Percentiles rank a stretch among this genome's conserved stretches.
phyloP scores from a whole-genome alignment of 2,113 vertebrate species.

The Sinocyclocheilus anophthalmus region DNA sequence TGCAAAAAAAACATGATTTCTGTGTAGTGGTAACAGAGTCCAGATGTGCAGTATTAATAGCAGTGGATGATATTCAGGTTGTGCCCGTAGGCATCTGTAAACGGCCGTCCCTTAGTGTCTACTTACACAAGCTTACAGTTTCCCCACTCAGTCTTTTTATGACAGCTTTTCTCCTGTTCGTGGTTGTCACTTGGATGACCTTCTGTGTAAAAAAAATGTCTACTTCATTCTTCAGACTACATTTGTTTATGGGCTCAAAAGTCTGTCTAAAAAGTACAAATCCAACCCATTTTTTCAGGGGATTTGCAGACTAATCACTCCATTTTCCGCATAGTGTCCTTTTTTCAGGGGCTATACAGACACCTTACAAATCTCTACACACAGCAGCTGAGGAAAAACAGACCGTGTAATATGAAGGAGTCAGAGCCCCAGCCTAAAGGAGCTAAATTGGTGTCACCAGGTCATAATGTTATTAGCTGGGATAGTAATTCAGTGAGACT shows the following conservation, averaged over 20 bases:
- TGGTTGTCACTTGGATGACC: constrained; percentile 41
- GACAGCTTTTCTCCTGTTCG: constrained; percentile 4
- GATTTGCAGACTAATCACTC: neutral
- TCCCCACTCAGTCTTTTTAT: neutral
- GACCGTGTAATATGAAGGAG: neutral
- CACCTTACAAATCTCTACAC: constrained; percentile 30
- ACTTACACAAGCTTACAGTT: constrained; percentile 13
- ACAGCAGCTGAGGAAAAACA: constrained; percentile 23
- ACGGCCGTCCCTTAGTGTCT: neutral
- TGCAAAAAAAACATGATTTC: neutral
- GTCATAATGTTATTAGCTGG: constrained; percentile 75
- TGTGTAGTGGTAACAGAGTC: neutral
- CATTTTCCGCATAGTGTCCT: neutral
- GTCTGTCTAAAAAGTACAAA: neutral
- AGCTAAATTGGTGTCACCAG: constrained; percentile 78
- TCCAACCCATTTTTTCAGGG: neutral
- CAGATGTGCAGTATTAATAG: constrained; percentile 33
- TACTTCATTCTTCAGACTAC: neutral
- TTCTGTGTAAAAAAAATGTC: neutral
- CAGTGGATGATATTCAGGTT: neutral
- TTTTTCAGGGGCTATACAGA: constrained; percentile 44
- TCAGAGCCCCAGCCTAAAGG: constrained; percentile 59
- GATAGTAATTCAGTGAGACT: constrained; percentile 73
- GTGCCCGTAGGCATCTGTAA: constrained; percentile 24
- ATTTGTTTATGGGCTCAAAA: neutral